phyloP scores from a whole-genome alignment of 2,888 invertebrate species.

The Cacoxenus indagator region DNA sequence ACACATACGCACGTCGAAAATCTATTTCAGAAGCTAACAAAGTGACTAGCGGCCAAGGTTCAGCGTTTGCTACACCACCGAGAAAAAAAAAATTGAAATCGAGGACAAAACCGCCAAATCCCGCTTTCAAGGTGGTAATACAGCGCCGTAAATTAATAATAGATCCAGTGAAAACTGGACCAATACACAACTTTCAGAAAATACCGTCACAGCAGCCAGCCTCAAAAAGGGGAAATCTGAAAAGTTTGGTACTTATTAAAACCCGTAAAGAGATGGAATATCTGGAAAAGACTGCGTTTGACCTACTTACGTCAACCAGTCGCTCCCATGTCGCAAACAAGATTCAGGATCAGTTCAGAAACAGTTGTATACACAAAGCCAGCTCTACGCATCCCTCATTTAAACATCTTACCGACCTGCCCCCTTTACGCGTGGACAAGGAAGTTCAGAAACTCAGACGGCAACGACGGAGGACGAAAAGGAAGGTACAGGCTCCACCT shows the following conservation, averaged over 20 bases:
- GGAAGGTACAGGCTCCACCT: no score
- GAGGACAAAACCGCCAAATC: conserved; percentile 43
- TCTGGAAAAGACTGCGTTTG: conserved; percentile 57
- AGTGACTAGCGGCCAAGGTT: conserved; percentile 31
- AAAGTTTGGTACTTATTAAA: conserved; percentile 44
- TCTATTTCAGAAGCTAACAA: not conserved
- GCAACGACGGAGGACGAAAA: not conserved
- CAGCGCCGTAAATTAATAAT: conserved; percentile 54
- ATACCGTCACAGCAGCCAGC: not conserved
- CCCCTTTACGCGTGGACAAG: conserved; percentile 31
- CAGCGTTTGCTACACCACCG: conserved; percentile 28
- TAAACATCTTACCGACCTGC: conserved; percentile 36
- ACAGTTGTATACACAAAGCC: conserved; percentile 45
- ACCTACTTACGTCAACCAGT: conserved; percentile 56
- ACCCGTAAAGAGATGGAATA: conserved; percentile 45
- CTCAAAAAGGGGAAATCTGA: conserved; percentile 23
- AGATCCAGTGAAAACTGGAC: conserved; percentile 49
- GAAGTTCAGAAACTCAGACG: not conserved
- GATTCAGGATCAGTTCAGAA: conserved; percentile 38
- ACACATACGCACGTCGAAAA: conserved; percentile 55
- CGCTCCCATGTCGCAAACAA: conserved; percentile 19
- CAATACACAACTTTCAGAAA: conserved; percentile 35
- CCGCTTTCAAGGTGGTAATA: conserved; percentile 44
- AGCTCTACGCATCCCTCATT: conserved; percentile 42
- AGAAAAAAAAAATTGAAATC: conserved; percentile 30